Base-by-base conservation (phyloP, 2,888 invertebrate species). In the Eumerus sabulonum region DNA sequence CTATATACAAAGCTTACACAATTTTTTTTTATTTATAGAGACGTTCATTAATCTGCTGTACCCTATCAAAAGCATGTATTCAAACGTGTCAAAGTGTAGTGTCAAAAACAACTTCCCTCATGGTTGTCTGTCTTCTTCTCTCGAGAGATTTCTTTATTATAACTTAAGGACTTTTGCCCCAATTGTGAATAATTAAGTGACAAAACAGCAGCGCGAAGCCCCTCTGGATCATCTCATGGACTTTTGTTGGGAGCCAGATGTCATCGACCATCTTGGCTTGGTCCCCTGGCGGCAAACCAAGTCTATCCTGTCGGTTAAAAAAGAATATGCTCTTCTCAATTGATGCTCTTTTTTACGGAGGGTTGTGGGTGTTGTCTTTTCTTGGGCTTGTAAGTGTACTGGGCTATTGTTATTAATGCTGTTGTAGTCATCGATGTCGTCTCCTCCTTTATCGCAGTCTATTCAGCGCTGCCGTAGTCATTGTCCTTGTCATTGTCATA, bases 141-240 rank as follows among this genome's bases (percentile, higher is more conserved):
- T 27, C n/a, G n/a, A n/a, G n/a, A n/a, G 27, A 2, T 27, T 7
- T 27, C 27, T 27, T 27, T 27, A 7, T 27, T 27, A 4, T 27
- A 7, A 27, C 27, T 4, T 27, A 66, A 27, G 40, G 42, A 44
- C 48, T 17, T 16, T 51, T 51, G 7, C 35, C 17, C 27, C 66
- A 64, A 54, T 71, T 76, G 42, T 38, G 19, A 64, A 54, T 59
- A 76, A 72, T 60, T 64, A 72, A 57, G 51, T 50, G 57, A 72
- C 64, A 64, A 64, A 57, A 64, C 63, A 45, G 40, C 9, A 64
- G 45, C 44, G 27, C 51, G 57, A 27, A 27, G 16, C 50, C 36
- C 56, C 62, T 44, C 35, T 62, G 40, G 71, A 62, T 70, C 62
- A 56, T 44, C 50, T 38, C 40, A 45, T 45, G 54, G 60, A 54